Evolutionary conservation across 2,888 invertebrate species (phyloP).

Genomic region (Agrochola circellaris): DNA sequence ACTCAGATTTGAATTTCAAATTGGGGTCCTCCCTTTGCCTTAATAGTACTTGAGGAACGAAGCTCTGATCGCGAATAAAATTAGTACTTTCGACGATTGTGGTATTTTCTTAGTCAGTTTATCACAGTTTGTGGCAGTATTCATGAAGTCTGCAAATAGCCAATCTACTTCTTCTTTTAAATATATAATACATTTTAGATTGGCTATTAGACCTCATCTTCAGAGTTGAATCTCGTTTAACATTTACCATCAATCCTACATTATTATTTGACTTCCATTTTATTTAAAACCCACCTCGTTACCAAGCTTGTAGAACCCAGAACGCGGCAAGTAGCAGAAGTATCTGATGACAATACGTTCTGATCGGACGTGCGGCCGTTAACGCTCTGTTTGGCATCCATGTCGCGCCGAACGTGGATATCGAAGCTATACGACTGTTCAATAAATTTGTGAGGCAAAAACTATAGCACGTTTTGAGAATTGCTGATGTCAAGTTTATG

Average conservation of each 20-base stretch:
- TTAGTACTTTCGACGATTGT: constrained; percentile 43
- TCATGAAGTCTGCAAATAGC: neutral
- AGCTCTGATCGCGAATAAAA: constrained; percentile 44
- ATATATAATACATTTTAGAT: neutral
- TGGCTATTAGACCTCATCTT: neutral
- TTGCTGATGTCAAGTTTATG: neutral
- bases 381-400: constrained; percentile 81
- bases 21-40: constrained; percentile 36
- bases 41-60: constrained; percentile 36
- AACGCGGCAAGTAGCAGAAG: constrained; percentile 46
- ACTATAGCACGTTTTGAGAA: constrained; percentile 20
- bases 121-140: neutral
- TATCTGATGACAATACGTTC: constrained; percentile 68
- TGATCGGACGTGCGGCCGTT: constrained; percentile 72
- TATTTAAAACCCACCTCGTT: constrained; percentile 25
- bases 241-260: neutral
- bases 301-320: constrained; percentile 33
- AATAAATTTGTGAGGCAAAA: constrained; percentile 30
- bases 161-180: neutral
- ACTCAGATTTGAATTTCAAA: constrained; percentile 64
- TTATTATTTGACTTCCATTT: constrained; percentile 6
- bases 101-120: constrained; percentile 23
- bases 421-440: constrained; percentile 59
- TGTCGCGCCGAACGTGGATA: constrained; percentile 63
- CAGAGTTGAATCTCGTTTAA: neutral